A percentile compares a stretch with the other conserved stretches of the same genome.
These are phyloP conservation scores for Otocyon megalotis DNA, from an alignment of 2,113 vertebrate species.

Conservation along the genomic window DNA sequence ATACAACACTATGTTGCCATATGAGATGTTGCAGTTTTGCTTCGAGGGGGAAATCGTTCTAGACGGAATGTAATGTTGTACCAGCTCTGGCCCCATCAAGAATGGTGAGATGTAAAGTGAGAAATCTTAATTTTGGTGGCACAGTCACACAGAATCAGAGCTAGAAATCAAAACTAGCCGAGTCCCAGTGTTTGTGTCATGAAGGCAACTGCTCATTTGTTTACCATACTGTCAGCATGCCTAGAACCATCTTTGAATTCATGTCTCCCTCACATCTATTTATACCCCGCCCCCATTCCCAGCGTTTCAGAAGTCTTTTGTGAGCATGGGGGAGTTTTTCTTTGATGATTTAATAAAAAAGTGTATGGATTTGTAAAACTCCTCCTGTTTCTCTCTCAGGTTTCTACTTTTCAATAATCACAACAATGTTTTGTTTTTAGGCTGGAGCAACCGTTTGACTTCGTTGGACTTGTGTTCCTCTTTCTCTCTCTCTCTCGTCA, in stretches of 20 bases:
- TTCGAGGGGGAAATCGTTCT: constrained; percentile 65
- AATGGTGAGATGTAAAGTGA: constrained; percentile 71
- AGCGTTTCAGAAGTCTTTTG: not conserved
- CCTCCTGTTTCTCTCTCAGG: not conserved
- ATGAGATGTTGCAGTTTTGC: constrained; percentile 68
- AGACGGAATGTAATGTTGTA: constrained; percentile 72
- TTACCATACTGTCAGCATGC: constrained; percentile 28
- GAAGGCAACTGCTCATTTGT: constrained; percentile 61
- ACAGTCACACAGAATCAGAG: constrained; percentile 59
- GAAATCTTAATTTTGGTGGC: constrained; percentile 73
- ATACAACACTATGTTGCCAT: constrained; percentile 75
- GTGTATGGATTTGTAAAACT: not conserved
- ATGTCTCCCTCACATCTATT: not conserved
- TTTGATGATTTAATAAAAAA: constrained; percentile 33
- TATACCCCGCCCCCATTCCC: not conserved
- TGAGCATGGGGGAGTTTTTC: not conserved
- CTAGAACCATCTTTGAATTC: not conserved
- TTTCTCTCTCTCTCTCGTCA: not conserved
- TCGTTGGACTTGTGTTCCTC: not conserved
- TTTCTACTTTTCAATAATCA: constrained; percentile 57
- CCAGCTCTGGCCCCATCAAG: constrained; percentile 76
- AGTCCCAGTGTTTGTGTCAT: constrained; percentile 52
- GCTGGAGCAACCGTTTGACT: not conserved
- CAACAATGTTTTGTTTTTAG: constrained; percentile 15
- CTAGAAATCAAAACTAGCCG: constrained; percentile 63